Percentiles rank a stretch among this genome's conserved stretches.
Conservation (phyloP, 1,140 invertebrate genomes). For the Neuroterus valhalla region DNA sequence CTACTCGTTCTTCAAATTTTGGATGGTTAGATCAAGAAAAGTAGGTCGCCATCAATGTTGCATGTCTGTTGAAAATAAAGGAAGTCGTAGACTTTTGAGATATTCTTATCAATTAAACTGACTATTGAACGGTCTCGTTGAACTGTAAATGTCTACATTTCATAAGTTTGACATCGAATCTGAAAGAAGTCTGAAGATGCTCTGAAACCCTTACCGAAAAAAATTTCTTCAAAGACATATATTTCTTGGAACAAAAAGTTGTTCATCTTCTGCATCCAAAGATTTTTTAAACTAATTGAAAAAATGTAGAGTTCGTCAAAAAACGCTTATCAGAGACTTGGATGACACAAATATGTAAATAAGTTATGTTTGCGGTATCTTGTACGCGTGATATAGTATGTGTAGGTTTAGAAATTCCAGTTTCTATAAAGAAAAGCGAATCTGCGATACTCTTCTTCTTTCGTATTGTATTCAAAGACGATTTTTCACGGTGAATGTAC, state of each 20-base stretch:
- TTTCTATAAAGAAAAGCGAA: constrained; percentile 28
- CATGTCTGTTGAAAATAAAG: constrained; percentile 16
- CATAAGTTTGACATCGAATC: neutral
- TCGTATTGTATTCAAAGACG: neutral
- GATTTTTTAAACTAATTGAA: neutral
- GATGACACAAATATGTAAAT: constrained; percentile 9
- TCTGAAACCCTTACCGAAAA: neutral
- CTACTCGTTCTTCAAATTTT: constrained; percentile 6
- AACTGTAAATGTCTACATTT: constrained; percentile 1
- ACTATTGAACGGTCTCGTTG: too few species aligned
- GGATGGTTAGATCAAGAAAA: neutral
- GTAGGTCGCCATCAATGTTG: constrained; percentile 16
- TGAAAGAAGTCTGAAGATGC: neutral
- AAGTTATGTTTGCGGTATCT: constrained; percentile 8
- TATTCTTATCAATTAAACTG: too few species aligned
- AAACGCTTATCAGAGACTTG: constrained; percentile 18
- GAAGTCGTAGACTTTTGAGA: neutral
- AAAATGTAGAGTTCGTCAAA: neutral
- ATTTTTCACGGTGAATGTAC: constrained; percentile 34
- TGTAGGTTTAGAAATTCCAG: neutral
- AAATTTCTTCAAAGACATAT: neutral
- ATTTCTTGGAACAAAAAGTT: neutral
- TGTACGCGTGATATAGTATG: neutral
- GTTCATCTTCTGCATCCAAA: neutral
- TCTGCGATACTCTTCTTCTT: constrained; percentile 16